Evolutionary conservation across 1,140 invertebrate genomes (phyloP).

Genomic region (Melitaea cinxia): DNA sequence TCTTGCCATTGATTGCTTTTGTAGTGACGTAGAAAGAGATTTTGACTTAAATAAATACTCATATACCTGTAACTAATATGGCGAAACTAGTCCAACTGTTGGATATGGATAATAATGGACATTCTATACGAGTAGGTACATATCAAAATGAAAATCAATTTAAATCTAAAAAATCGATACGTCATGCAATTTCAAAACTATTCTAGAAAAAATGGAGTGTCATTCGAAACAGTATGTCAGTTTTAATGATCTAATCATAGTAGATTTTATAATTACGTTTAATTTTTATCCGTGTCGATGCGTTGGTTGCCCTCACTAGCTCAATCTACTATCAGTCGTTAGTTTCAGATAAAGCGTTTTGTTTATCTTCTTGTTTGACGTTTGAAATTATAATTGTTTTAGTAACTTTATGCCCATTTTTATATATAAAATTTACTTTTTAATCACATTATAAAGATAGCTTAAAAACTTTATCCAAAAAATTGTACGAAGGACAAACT

Average conservation of each 20-base stretch:
- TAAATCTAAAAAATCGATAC: no score
- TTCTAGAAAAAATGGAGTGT: not conserved
- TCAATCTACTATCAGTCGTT: conserved; percentile 4
- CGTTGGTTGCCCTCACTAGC: not conserved
- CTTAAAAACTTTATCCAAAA: not conserved
- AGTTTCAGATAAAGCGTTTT: conserved; percentile 1
- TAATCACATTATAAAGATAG: not conserved
- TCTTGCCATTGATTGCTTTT: no score
- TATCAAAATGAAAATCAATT: no score
- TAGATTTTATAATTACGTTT: conserved; percentile 6
- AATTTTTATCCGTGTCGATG: not conserved
- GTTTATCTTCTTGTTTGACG: not conserved
- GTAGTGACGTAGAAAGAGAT: no score
- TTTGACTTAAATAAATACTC: no score
- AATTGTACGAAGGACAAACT: not conserved
- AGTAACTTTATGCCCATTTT: not conserved
- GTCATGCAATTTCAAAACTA: no score
- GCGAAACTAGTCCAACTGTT: no score
- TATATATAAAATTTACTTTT: not conserved
- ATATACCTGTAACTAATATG: no score
- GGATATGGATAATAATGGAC: no score
- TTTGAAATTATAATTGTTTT: not conserved
- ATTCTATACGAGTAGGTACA: no score
- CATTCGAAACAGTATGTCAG: not conserved
- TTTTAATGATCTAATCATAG: conserved; percentile 2